These are phyloP conservation scores for Ptilorrhoa leucosticta DNA, from an alignment of 2,113 vertebrate genomes.

Conservation along the genomic window DNA sequence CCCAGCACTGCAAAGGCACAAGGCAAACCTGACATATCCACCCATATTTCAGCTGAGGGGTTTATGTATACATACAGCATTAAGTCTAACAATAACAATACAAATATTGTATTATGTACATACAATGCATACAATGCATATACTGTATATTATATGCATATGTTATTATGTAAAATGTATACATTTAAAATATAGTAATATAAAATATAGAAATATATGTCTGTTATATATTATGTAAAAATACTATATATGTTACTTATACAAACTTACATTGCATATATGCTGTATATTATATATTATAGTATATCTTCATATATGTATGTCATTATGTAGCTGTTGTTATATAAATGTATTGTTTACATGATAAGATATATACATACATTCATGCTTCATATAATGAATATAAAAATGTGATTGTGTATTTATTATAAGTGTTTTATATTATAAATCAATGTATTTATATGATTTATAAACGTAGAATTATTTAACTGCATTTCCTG, in stretches of 20 bases:
- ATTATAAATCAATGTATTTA: no score
- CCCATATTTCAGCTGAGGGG: neutral
- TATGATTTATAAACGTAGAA: neutral
- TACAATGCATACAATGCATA: neutral
- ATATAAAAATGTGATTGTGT: neutral
- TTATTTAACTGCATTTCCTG: neutral
- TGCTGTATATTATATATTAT: neutral
- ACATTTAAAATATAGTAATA: neutral
- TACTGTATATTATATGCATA: neutral
- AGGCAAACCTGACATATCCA: neutral
- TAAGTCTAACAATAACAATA: neutral
- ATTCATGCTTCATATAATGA: neutral
- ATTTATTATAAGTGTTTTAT: neutral
- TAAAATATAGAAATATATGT: neutral
- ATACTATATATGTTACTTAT: neutral
- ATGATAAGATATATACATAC: neutral
- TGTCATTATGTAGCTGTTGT: neutral
- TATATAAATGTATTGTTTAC: neutral
- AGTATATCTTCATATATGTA: neutral
- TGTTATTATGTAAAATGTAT: neutral
- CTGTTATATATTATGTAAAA: neutral
- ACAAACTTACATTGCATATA: neutral
- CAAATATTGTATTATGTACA: neutral
- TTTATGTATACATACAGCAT: neutral
- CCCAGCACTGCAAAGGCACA: neutral